Base-by-base conservation (phyloP, 2,888 invertebrate species). In the Crematogaster levior region DNA sequence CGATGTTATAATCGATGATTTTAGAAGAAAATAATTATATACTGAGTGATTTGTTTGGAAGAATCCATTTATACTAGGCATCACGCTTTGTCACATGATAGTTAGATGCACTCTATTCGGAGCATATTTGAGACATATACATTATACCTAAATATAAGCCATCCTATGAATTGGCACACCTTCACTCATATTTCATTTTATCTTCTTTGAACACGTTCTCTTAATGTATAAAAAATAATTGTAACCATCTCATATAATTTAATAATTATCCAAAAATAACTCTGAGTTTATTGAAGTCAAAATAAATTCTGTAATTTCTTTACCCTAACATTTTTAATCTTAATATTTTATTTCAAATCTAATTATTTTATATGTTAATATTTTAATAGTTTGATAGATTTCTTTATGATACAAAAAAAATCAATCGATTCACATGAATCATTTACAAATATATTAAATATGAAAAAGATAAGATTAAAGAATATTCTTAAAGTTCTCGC, bases 1-100 rank as follows among this genome's bases (percentile, higher is more conserved):
- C 21, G 12, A 34, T 5, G 18, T 34, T 58, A 43, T 58, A n/a
- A 40, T 56, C 10, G 6, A 2, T 56, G 12, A 72, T 72, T 58
- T 9, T 27, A 43, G 9, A 10, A 37, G 15, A 15, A 40, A 27
- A 40, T 56, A 72, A 72, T 56, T 53, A 4, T 43, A 15, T 37
- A 51, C 15, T 68, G 18, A 15, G 15, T 40, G 15, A 30, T 27
- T 30, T 10, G 7, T 43, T 73, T 60, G 15, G 7, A 58, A 73
- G 15, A 4, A 2, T 30, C 1, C 21, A 46, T 43, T 24, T 30
- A 73, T 18, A 56, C 21, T 56, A 56, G 40, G 4, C 21, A 30
- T 73, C 43, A 43, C 58, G 15, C 15, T 30, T 30, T 73, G 60
- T 73, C 73, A 73, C 58, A 46, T 30, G 5, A 60, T 40, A 70